Evolutionary conservation across 2,797 vertebrate genomes (phyloP).

Genomic region (Gymnothorax reevesii): DNA sequence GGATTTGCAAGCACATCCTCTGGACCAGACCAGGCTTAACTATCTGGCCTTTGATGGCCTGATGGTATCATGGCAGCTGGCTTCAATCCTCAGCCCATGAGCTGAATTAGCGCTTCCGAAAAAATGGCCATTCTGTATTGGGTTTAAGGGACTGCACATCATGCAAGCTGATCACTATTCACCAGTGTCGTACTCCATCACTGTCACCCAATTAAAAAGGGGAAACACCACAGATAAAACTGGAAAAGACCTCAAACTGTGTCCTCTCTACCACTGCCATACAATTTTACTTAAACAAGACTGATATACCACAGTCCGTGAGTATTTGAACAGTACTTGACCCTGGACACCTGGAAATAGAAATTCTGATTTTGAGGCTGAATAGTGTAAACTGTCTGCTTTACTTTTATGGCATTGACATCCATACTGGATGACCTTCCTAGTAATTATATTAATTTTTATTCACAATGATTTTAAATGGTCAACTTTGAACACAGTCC

Average conservation of each 20-base stretch:
- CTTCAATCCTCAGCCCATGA: neutral
- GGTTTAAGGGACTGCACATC: neutral
- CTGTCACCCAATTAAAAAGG: neutral
- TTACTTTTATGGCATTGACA: too few species aligned
- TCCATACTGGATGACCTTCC: too few species aligned
- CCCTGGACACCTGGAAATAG: too few species aligned
- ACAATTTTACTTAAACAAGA: neutral
- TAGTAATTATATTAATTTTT: too few species aligned
- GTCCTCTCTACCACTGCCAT: neutral
- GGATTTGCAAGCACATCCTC: conserved; percentile 4
- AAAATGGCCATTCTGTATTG: neutral
- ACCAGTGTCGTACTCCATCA: neutral
- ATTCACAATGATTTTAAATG: too few species aligned
- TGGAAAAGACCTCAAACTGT: neutral
- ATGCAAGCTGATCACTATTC: neutral
- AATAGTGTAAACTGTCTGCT: too few species aligned
- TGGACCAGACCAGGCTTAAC: conserved; percentile 11
- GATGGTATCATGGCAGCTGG: neutral
- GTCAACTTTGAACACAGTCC: neutral
- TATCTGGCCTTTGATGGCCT: conserved; percentile 2
- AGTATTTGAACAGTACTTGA: too few species aligned
- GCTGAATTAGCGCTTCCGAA: neutral
- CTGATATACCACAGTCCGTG: too few species aligned
- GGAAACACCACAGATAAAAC: neutral
- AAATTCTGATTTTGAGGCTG: too few species aligned